Evolutionary conservation across 2,888 invertebrate genomes (phyloP).

Genomic region (Serripes groenlandicus): DNA sequence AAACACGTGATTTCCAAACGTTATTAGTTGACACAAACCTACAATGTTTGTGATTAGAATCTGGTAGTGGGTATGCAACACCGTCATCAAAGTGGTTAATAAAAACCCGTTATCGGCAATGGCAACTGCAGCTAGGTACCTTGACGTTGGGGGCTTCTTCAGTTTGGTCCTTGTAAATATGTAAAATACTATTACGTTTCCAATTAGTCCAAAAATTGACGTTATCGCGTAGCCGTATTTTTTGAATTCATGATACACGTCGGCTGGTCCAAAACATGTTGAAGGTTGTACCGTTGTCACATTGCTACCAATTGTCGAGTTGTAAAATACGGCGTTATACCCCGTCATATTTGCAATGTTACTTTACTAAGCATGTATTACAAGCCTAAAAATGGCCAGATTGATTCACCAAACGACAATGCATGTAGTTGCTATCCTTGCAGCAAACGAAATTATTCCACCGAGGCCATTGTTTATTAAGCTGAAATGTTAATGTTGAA

Average conservation of each 20-base stretch:
- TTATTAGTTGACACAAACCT: constrained; percentile 91
- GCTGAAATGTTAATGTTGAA: no score
- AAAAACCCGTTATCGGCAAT: constrained; percentile 92
- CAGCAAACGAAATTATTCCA: background rate
- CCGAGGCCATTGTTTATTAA: no score
- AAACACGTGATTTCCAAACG: constrained; percentile 89
- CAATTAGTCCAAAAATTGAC: constrained; percentile 91
- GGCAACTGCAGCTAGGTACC: constrained; percentile 92
- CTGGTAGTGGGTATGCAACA: constrained; percentile 53
- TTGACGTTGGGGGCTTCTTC: constrained; percentile 91
- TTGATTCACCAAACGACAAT: background rate
- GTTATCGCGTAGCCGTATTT: constrained; percentile 91
- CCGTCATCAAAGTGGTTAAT: constrained; percentile 88
- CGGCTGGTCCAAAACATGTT: constrained; percentile 7
- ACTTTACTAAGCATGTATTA: background rate
- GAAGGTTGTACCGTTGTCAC: background rate
- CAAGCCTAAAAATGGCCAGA: background rate
- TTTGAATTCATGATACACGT: constrained; percentile 54
- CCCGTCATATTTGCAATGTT: background rate
- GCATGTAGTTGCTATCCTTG: background rate
- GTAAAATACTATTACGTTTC: constrained; percentile 91
- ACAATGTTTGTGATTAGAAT: constrained; percentile 78
- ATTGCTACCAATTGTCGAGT: background rate
- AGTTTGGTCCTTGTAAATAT: constrained; percentile 92
- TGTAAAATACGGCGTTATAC: background rate